Evolutionary conservation across 1,140 invertebrate genomes (phyloP).

Genomic region (Drosophila novamexicana): DNA sequence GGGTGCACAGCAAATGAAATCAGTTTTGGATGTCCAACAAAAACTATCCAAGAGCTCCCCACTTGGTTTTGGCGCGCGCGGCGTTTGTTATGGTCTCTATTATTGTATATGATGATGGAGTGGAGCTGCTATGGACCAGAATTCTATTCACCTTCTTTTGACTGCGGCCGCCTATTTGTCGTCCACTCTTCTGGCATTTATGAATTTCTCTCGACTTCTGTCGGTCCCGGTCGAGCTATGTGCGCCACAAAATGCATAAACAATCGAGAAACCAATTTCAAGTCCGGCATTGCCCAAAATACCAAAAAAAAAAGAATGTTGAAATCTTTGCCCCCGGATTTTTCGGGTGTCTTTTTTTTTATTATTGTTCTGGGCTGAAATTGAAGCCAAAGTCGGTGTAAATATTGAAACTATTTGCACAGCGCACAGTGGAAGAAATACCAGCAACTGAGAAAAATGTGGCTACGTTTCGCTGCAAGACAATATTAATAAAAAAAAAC

Average conservation of each 20-base stretch:
- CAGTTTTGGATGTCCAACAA: slow-evolving; percentile 26
- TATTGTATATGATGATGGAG: slow-evolving; percentile 79
- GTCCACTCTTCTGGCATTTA: slow-evolving; percentile 65
- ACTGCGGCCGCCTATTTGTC: slow-evolving; percentile 48
- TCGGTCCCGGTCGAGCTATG: slow-evolving; percentile 11
- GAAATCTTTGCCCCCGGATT: slow-evolving; percentile 66
- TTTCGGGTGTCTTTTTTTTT: slow-evolving; percentile 30
- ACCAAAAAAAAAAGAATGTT: slow-evolving; percentile 43
- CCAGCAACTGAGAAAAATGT: background rate
- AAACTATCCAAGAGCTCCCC: slow-evolving; percentile 5
- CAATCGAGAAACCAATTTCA: slow-evolving; percentile 76
- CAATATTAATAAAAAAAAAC: background rate
- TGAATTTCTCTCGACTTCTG: slow-evolving; percentile 40
- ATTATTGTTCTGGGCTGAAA: slow-evolving; percentile 68
- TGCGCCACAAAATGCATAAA: slow-evolving; percentile 78
- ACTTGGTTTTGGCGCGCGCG: slow-evolving; percentile 52
- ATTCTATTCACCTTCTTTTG: slow-evolving; percentile 53
- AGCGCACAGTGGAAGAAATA: slow-evolving; percentile 42
- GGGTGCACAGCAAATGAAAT: slow-evolving; percentile 52
- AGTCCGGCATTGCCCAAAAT: slow-evolving; percentile 41
- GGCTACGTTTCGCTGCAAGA: no score
- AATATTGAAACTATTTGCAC: slow-evolving; percentile 62
- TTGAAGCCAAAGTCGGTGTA: slow-evolving; percentile 50
- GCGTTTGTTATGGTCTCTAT: slow-evolving; percentile 54
- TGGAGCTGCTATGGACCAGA: slow-evolving; percentile 50